These are phyloP conservation scores for Muraenolepis orangiensis DNA, from an alignment of 2,797 vertebrate genomes.

Conservation along the genomic window DNA sequence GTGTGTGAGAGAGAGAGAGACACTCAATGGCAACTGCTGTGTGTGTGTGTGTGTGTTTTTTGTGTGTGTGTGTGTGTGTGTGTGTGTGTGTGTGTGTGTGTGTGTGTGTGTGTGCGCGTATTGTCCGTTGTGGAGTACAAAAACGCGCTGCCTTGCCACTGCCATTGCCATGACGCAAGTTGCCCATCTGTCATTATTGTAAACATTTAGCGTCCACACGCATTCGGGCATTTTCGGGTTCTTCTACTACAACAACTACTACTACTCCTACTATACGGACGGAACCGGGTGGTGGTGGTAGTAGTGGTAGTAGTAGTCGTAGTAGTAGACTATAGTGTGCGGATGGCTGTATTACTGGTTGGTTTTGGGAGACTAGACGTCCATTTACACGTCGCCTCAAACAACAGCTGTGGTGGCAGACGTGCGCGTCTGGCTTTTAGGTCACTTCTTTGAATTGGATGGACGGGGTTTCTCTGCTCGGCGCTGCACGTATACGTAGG, in stretches of 20 bases:
- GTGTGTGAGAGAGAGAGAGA: too few species aligned
- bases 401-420: slow-evolving; percentile 67
- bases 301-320: too few species aligned
- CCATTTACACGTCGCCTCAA: slow-evolving; percentile 56
- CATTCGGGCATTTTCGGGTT: too few species aligned
- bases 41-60: slow-evolving; percentile 42
- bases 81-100: slow-evolving; percentile 22
- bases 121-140: slow-evolving; percentile 42
- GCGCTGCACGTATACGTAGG: too few species aligned
- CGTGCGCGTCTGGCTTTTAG: slow-evolving; percentile 69
- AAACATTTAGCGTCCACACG: too few species aligned
- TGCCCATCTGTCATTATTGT: slow-evolving; percentile 71
- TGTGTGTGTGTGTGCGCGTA: slow-evolving; percentile 41
- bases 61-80: slow-evolving; percentile 37
- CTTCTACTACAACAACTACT: too few species aligned
- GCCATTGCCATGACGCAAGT: slow-evolving; percentile 72
- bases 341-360: too few species aligned
- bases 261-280: too few species aligned
- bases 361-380: too few species aligned
- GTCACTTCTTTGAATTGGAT: slow-evolving; percentile 60
- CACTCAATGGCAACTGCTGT: slow-evolving; percentile 39
- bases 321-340: too few species aligned
- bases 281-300: too few species aligned
- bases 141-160: slow-evolving; percentile 64
- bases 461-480: slow-evolving; percentile 32